Conservation (phyloP, 2,888 invertebrate species). For the Orthonevra nobilis region DNA sequence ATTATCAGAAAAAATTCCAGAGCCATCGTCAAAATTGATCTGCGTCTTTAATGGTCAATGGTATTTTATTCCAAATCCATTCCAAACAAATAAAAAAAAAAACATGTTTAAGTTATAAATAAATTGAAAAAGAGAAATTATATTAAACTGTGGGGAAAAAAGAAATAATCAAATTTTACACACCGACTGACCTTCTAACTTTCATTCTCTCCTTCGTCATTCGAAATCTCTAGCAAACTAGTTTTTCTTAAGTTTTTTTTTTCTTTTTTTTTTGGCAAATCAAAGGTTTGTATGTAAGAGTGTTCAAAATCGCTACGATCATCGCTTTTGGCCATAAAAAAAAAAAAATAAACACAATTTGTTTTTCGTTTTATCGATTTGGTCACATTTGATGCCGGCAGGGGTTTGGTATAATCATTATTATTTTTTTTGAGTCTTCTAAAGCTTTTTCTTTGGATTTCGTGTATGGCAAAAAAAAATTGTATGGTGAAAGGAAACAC, state of each 20-base stretch:
- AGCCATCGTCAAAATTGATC: too few species aligned
- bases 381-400: slow-evolving; percentile 15
- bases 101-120: not conserved
- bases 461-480: not conserved
- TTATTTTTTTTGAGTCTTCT: not conserved
- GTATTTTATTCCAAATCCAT: not conserved
- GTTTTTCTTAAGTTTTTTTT: slow-evolving; percentile 12
- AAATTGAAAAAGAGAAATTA: slow-evolving; percentile 36
- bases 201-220: slow-evolving; percentile 45
- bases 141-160: not conserved
- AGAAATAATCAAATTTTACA: not conserved
- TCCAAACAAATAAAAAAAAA: not conserved
- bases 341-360: slow-evolving; percentile 30
- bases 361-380: slow-evolving; percentile 31
- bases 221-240: slow-evolving; percentile 25
- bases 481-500: slow-evolving; percentile 19
- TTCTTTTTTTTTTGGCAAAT: slow-evolving; percentile 13
- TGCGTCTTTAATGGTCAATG: too few species aligned
- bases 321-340: slow-evolving; percentile 22
- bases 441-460: not conserved
- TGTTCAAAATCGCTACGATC: slow-evolving; percentile 25
- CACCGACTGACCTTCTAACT: slow-evolving; percentile 53
- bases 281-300: slow-evolving; percentile 22
- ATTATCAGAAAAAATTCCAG: too few species aligned
- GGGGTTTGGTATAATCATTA: slow-evolving; percentile 23